phyloP scores from a whole-genome alignment of 2,797 vertebrate species.

The Lycodopsis pacificus region DNA sequence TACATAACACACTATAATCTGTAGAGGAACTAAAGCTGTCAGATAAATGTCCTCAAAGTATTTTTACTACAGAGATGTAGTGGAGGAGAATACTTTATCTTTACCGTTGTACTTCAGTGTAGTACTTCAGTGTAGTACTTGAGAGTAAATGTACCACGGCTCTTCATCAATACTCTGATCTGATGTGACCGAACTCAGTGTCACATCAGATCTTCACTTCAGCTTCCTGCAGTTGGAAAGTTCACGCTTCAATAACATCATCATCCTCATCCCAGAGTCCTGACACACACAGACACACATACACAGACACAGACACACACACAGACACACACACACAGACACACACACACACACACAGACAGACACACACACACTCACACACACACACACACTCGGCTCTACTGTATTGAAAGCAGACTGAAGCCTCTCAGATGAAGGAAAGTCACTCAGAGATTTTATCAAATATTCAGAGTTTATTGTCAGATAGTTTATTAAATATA shows the following conservation, averaged over 20 bases:
- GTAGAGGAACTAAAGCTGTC: too few species aligned
- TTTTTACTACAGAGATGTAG: too few species aligned
- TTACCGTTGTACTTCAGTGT: neutral
- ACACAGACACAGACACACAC: constrained; percentile 2
- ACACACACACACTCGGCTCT: neutral
- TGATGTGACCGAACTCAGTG: neutral
- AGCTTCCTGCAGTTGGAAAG: constrained; percentile 6
- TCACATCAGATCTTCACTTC: neutral
- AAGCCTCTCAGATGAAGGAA: neutral
- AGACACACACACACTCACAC: neutral
- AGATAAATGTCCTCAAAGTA: too few species aligned
- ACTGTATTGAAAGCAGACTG: neutral
- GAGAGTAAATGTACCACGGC: neutral
- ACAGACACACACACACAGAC: constrained; percentile 5
- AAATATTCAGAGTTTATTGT: neutral
- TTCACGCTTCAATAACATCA: neutral
- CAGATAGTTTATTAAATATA: neutral
- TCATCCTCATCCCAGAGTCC: neutral
- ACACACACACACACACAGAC: constrained; percentile 6
- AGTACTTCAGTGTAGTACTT: neutral
- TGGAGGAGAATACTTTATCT: neutral
- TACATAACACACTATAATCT: too few species aligned
- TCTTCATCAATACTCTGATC: constrained; percentile 1
- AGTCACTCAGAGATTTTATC: neutral
- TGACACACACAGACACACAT: neutral